Base-by-base conservation (phyloP, 1,140 invertebrate genomes). In the Lepidostoma basale region DNA sequence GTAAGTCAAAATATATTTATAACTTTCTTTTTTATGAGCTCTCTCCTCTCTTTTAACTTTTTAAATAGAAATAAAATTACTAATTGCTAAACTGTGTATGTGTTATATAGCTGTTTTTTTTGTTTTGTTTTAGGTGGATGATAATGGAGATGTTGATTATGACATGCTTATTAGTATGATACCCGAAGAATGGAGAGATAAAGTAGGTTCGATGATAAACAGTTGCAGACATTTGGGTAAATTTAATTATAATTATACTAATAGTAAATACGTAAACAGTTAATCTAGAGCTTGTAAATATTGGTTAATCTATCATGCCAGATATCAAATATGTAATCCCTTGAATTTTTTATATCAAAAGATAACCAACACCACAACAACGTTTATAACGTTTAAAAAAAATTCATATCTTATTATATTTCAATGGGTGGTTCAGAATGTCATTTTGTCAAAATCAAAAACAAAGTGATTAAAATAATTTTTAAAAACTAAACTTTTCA, bases 131-230 rank as follows among this genome's bases (percentile, higher is more conserved):
- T 59, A 82, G 81, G 77, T 78, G 0, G 79, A 82, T 36, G 82
- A 83, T 3, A 74, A 81, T 14, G 80, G 76, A 3, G 69, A 72
- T 8, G 76, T 81, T 8, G 82, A 83, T 67, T 83, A 81, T 45
- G 82, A 83, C n/a, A 79, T 83, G 79, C 70, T 83, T 70, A 74
- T 80, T 16, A 81, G 80, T 60, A 72, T 83, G 40, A 81, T 83
- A 22, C 81, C 82, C 0, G 82, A 83, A 6, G 62, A 79, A 33
- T 83, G 81, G 69, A 75, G 68, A n/a, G 77, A 82, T 2, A 74
- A 79, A 73, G 76, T 80, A 3, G 58, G 62, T 0, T 75, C 75
- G 36, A 82, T 82, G 79, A 77, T 83, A 52, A 74, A 75, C 25
- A 66, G 69, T 0, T 83, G 82, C 62, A 79, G 77, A 76, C 77